Evolutionary conservation across 1,140 invertebrate species (phyloP).

Genomic region (Cyclargus thomasi): DNA sequence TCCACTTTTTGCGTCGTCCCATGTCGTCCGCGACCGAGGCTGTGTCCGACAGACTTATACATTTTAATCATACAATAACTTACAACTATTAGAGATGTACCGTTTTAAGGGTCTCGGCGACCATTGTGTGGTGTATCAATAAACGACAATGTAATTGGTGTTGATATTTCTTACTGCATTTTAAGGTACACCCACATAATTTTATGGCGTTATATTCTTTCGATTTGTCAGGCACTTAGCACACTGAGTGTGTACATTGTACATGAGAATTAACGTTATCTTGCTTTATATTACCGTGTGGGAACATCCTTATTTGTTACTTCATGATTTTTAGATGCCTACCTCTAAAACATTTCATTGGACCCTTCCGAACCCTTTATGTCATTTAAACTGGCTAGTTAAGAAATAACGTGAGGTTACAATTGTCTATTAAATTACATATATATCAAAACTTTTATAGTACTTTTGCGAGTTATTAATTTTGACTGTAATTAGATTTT

Average conservation of each 20-base stretch:
- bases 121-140: background rate
- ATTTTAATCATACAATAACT: constrained; percentile 1
- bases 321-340: background rate
- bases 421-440: too few relatives aligned
- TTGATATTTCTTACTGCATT: background rate
- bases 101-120: background rate
- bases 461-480: too few relatives aligned
- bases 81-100: constrained; percentile 1
- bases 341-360: background rate
- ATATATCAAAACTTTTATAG: too few relatives aligned
- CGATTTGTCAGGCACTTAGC: background rate
- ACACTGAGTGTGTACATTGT: background rate
- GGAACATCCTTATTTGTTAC: constrained; percentile 1
- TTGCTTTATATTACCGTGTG: background rate
- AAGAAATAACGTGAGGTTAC: too few relatives aligned
- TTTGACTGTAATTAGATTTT: too few relatives aligned
- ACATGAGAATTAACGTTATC: background rate
- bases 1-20: constrained; percentile 37
- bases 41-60: background rate
- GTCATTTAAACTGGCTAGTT: background rate
- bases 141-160: too few relatives aligned
- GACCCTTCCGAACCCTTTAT: background rate
- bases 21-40: background rate
- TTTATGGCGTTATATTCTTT: background rate
- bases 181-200: background rate